A percentile compares a stretch with the other conserved stretches of the same genome.
phyloP scores from a whole-genome alignment of 2,888 invertebrate species.

The Sphecodes monilicornis region DNA sequence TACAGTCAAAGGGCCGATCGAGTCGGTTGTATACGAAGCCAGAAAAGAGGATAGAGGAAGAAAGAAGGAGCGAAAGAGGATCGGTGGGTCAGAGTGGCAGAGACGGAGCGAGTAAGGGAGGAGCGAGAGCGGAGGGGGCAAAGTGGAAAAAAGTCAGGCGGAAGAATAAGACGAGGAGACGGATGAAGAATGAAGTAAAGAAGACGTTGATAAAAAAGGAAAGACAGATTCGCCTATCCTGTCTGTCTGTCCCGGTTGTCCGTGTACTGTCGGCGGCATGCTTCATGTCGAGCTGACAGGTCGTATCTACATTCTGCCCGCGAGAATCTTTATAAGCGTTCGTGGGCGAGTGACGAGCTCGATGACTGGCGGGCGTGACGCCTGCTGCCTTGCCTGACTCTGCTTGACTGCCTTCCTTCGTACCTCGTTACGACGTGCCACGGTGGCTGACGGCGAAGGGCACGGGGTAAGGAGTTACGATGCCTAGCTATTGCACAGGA shows the following conservation, averaged over 20 bases:
- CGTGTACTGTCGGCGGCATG: constrained; percentile 74
- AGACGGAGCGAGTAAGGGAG: constrained; percentile 9
- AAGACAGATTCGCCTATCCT: constrained; percentile 69
- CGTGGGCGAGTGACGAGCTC: constrained; percentile 78
- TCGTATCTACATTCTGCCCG: constrained; percentile 77
- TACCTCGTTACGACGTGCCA: constrained; percentile 74
- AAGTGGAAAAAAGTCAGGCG: constrained; percentile 23
- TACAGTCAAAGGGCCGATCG: background rate
- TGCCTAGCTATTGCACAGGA: constrained; percentile 72
- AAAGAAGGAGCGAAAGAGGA: constrained; percentile 6
- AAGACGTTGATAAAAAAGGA: constrained; percentile 42
- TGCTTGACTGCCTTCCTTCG: constrained; percentile 73
- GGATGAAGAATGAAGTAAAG: constrained; percentile 15
- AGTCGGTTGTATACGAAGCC: constrained; percentile 4
- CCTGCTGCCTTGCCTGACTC: constrained; percentile 70
- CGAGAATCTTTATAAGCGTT: constrained; percentile 78
- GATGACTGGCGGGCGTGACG: constrained; percentile 79
- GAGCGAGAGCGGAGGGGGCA: background rate
- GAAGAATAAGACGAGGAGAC: constrained; percentile 27
- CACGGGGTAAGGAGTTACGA: constrained; percentile 69
- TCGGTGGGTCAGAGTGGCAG: background rate
- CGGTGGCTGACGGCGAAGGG: constrained; percentile 62
- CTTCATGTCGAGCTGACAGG: constrained; percentile 77
- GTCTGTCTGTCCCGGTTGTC: constrained; percentile 70
- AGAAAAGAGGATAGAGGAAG: constrained; percentile 4